Base-by-base conservation (phyloP, 2,797 vertebrate species). In the Atherinosoma microstoma region DNA sequence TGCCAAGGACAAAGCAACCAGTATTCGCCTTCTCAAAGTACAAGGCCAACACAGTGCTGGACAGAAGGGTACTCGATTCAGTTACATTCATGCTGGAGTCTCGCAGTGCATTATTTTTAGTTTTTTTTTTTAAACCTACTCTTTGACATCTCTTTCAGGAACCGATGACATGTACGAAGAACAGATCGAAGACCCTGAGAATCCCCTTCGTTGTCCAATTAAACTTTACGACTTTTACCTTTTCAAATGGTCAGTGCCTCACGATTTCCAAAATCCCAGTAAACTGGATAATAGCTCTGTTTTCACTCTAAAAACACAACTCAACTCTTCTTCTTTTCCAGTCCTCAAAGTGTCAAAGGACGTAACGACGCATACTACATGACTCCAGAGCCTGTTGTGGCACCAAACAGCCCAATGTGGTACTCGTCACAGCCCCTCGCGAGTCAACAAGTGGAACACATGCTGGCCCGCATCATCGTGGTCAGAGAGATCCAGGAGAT, bases 211-310 rank as follows among this genome's bases (percentile, higher is more conserved):
- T 76, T 99, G 98, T 89, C 98, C 98, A 58, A 99, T 99, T 91
- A 99, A 99, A 94, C 96, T 99, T 76, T 99, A 99, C 53, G 98
- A 99, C 92, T 99, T 99, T 96, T 99, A 99, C 96, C 98, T 99
- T 96, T 99, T 99, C 92, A 99, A 99, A 97, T 99, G 98, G 98
- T 99, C 89, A 95, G 96, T 84, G 59, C 20, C 13, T 3, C 34
- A 15, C 7, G 0, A 38, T 32, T 22, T 3, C 42, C 61, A 1
- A 15, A 42, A 57, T 40, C 1, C 10, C 24, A 8, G 40, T 40
- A 2, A 29, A 40, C 16, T 51, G 6, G 2, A 64, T 35, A 42
- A 15, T 30, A 45, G 16, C 49, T 76, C 0, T 18, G 2, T 30
- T 36, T 42, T 1, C 1, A 20, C 5, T 20, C 5, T 16, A 64